A percentile compares a stretch with the other conserved stretches of the same genome.
Evolutionary conservation across 2,888 invertebrate genomes (phyloP).

Genomic region (Apodemia hepburni): DNA sequence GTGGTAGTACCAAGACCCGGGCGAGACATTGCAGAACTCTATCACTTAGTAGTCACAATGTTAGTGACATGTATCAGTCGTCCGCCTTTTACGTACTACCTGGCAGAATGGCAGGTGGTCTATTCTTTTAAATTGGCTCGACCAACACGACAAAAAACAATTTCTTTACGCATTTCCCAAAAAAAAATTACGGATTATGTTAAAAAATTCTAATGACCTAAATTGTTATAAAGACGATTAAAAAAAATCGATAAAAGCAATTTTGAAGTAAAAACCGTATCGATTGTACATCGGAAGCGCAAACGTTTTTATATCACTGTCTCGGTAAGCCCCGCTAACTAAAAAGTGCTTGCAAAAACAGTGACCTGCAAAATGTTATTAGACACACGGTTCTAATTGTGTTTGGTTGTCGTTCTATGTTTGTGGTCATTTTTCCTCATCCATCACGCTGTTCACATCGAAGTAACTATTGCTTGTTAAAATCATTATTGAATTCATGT

Average conservation of each 20-base stretch:
- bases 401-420: neutral
- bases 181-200: neutral
- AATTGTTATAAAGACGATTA: neutral
- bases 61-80: no score
- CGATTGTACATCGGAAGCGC: neutral
- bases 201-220: conserved; percentile 10
- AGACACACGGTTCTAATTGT: conserved; percentile 10
- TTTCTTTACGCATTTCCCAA: no score
- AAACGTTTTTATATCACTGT: conserved; percentile 2
- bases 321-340: conserved; percentile 11
- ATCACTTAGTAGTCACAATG: no score
- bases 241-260: conserved; percentile 5
- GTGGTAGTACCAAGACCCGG: no score
- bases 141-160: no score
- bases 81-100: no score
- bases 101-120: no score
- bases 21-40: no score
- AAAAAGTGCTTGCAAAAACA: conserved; percentile 6
- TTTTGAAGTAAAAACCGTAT: neutral
- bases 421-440: conserved; percentile 10
- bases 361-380: conserved; percentile 7
- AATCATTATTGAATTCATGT: no score
- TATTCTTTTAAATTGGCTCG: no score
- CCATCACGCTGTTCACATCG: neutral
- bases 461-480: neutral